Evolutionary conservation across 2,113 vertebrate species (phyloP), one percentile per base, ranked within the genome.

Genomic region (Synchiropus splendidus): DNA sequence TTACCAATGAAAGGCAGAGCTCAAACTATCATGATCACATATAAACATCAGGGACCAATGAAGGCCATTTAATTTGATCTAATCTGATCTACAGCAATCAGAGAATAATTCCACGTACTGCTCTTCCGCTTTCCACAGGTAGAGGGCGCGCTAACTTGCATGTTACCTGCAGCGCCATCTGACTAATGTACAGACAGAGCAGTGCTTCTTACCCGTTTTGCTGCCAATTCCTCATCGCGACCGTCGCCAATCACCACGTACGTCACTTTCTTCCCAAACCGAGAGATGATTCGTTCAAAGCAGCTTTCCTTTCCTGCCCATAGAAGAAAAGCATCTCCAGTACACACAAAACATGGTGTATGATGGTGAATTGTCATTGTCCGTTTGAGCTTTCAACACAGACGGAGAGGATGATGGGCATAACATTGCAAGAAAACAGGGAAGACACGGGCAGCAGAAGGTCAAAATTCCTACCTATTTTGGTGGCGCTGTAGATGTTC

Each of bases 401-500:
- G 13, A 31, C 10, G 17, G 16, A 2, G 10, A 33, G 2, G 1
- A 17, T 8, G 30, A n/a, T n/a, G n/a, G n/a, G n/a, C n/a, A n/a
- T n/a, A n/a, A n/a, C n/a, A n/a, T n/a, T n/a, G n/a, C n/a, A n/a
- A n/a, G n/a, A n/a, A n/a, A n/a, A n/a, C n/a, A n/a, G n/a, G n/a
- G n/a, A n/a, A n/a, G n/a, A n/a, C n/a, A n/a, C n/a, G n/a, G n/a
- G n/a, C n/a, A n/a, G n/a, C n/a, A n/a, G n/a, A n/a, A n/a, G n/a
- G n/a, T n/a, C n/a, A n/a, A n/a, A n/a, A n/a, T n/a, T 27, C 21
- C 21, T 84, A 96, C 95, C 95, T 78, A 98, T 97, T 82, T 99
- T 98, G 51, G 94, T 99, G 73, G 95, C 95, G 37, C 95, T 99
- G 81, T 97, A 98, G 84, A 99, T 97, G 78, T 94, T 99, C 76